A percentile compares a stretch with the other conserved stretches of the same genome.
phyloP scores from a whole-genome alignment of 2,113 vertebrate species.

The Corydoras maculifer region DNA sequence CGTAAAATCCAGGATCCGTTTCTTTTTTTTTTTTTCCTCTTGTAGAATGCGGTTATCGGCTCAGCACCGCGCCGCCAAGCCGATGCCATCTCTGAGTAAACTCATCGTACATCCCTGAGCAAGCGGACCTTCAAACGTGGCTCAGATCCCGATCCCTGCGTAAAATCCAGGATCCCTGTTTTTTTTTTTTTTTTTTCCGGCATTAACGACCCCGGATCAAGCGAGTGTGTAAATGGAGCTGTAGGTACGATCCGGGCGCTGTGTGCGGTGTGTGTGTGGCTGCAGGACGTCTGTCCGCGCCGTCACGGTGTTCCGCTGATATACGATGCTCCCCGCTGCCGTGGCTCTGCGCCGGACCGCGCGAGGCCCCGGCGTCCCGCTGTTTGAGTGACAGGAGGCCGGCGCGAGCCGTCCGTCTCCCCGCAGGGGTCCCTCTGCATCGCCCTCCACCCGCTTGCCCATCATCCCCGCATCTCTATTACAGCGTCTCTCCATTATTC shows the following conservation, averaged over 20 bases:
- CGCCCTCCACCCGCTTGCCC: constrained; percentile 9
- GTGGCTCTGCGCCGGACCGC: constrained; percentile 55
- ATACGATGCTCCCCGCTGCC: constrained; percentile 70
- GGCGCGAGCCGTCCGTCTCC: constrained; percentile 58
- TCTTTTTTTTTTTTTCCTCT: constrained; percentile 28
- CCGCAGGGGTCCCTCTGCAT: constrained; percentile 59
- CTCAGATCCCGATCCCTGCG: constrained; percentile 15
- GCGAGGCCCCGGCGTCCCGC: constrained; percentile 67
- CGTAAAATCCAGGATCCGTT: too few species aligned
- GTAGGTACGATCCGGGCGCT: not conserved
- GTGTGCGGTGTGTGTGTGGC: constrained; percentile 21
- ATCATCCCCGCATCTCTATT: not conserved
- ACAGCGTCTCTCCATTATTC: too few species aligned
- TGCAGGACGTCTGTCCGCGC: not conserved
- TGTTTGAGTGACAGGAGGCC: constrained; percentile 71
- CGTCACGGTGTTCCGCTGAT: constrained; percentile 73
- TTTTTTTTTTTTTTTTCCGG: constrained; percentile 7
- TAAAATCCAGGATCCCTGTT: too few species aligned
- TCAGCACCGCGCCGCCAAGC: constrained; percentile 43
- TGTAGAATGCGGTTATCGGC: constrained; percentile 45
- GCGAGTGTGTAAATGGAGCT: too few species aligned
- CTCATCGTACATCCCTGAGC: constrained; percentile 46
- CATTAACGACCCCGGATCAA: too few species aligned
- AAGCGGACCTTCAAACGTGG: constrained; percentile 14
- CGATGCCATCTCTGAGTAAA: constrained; percentile 52